Evolutionary conservation across 2,113 vertebrate genomes (phyloP).

Genomic region (Erythrocebus patas): DNA sequence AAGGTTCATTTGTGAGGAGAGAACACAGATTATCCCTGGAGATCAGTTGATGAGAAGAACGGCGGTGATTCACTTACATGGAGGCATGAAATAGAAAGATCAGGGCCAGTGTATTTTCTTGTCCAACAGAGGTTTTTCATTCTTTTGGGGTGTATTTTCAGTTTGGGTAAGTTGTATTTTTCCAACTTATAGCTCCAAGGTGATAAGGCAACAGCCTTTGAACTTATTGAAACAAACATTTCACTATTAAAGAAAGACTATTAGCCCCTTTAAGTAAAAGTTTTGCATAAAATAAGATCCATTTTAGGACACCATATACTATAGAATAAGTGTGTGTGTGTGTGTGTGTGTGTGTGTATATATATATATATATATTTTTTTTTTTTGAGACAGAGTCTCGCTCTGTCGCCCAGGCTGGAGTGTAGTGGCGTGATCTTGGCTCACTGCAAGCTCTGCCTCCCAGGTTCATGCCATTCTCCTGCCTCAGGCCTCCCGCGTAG

Average conservation of each 20-base stretch:
- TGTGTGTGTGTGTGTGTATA: too few relatives aligned
- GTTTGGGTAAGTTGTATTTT: background rate
- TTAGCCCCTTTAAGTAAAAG: background rate
- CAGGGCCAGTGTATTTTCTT: background rate
- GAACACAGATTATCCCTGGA: background rate
- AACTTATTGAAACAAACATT: background rate
- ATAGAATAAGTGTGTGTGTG: too few relatives aligned
- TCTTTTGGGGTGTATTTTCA: background rate
- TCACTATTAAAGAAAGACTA: background rate
- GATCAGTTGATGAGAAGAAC: background rate
- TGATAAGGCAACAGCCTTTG: background rate
- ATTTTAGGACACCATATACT: background rate
- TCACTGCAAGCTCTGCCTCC: too few relatives aligned
- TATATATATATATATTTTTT: too few relatives aligned
- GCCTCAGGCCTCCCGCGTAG: too few relatives aligned
- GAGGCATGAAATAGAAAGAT: background rate
- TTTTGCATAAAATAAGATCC: background rate
- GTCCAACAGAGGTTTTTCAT: background rate
- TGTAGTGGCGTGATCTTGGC: rapidly evolving
- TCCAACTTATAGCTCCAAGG: background rate
- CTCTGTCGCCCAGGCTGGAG: too few relatives aligned
- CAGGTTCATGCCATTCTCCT: too few relatives aligned
- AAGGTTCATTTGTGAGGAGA: background rate
- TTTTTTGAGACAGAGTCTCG: too few relatives aligned
- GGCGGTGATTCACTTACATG: background rate